Conservation (phyloP, 2,888 invertebrate genomes). For the Auanema sp. region DNA sequence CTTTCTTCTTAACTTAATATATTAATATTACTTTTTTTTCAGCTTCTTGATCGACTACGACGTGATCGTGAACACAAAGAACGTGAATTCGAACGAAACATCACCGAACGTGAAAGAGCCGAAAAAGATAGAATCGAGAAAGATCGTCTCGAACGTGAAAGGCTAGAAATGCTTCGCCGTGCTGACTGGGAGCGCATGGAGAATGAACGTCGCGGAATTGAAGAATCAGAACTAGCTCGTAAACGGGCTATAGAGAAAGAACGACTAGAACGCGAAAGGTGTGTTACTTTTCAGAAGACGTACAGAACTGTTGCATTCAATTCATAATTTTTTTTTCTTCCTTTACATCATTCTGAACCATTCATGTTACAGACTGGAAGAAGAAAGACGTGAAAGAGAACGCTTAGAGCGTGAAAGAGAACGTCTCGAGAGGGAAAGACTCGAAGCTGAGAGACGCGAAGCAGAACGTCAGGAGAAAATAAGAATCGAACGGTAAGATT, state of each 20-base stretch:
- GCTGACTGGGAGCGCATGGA: slow-evolving; percentile 61
- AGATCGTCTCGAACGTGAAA: slow-evolving; percentile 42
- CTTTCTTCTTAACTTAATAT: no score
- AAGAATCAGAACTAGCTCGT: slow-evolving; percentile 43
- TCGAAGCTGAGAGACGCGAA: slow-evolving; percentile 44
- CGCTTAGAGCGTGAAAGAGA: slow-evolving; percentile 37
- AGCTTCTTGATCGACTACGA: slow-evolving; percentile 43
- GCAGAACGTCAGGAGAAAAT: slow-evolving; percentile 50
- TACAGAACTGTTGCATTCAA: neutral
- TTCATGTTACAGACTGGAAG: slow-evolving; percentile 11
- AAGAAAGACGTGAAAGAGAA: slow-evolving; percentile 39
- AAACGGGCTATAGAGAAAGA: slow-evolving; percentile 40
- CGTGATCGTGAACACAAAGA: slow-evolving; percentile 51
- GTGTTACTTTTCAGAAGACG: slow-evolving; percentile 7
- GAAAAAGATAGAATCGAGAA: slow-evolving; percentile 51
- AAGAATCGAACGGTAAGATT: slow-evolving; percentile 35
- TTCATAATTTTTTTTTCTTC: neutral
- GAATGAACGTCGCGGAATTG: slow-evolving; percentile 42
- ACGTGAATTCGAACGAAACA: slow-evolving; percentile 42
- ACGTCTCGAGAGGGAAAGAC: slow-evolving; percentile 51
- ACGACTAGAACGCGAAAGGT: slow-evolving; percentile 46
- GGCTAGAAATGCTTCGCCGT: slow-evolving; percentile 37
- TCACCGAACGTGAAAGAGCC: slow-evolving; percentile 46
- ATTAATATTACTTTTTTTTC: neutral
- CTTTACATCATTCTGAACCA: neutral